Base-by-base conservation (phyloP, 2,797 vertebrate genomes). In the Cossypha polioptera region DNA sequence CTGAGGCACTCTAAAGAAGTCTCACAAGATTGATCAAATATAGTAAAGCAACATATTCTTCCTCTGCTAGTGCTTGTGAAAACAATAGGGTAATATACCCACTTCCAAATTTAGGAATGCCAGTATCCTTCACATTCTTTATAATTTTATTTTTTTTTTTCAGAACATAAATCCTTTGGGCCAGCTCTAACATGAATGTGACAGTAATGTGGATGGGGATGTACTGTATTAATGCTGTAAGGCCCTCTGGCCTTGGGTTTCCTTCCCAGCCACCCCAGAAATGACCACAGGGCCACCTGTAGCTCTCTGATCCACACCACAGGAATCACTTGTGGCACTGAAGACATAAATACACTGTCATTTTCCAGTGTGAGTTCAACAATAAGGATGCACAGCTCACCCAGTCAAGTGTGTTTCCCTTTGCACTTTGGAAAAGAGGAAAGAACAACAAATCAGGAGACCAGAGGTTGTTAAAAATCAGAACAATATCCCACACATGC, bases 171-270 rank as follows among this genome's bases (percentile, higher is more conserved):
- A 38, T 66, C 10, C 11, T 82, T 51, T 45, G 33, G 33, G 24
- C 4, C 47, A 63, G 11, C 19, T 31, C 22, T 59, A 40, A 58
- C 0, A 0, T 28, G 68, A 53, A 33, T 81, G 29, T 0, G 1
- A 21, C 5, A 7, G 24, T 8, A 33, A 33, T 9, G 19, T 16
- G 21, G 16, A 36, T 45, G n/a, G 13, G n/a, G 16, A 36, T 26
- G 21, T 54, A 21, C 28, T 38, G 20, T 31, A 18, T 15, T 53
- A 59, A 14, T 10, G 13, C 29, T 61, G 10, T 24, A 61, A 62
- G 17, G 25, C 9, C 7, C 50, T 2, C 10, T 45, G 21, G 45
- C 28, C 42, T 66, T 42, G 13, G 5, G 9, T 53, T 84, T 81
- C 58, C 35, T 40, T 90, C 16, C 33, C 22, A 81, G 19, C 14